phyloP scores from a whole-genome alignment of 2,113 vertebrate genomes.

The Oreocharis arfaki region DNA sequence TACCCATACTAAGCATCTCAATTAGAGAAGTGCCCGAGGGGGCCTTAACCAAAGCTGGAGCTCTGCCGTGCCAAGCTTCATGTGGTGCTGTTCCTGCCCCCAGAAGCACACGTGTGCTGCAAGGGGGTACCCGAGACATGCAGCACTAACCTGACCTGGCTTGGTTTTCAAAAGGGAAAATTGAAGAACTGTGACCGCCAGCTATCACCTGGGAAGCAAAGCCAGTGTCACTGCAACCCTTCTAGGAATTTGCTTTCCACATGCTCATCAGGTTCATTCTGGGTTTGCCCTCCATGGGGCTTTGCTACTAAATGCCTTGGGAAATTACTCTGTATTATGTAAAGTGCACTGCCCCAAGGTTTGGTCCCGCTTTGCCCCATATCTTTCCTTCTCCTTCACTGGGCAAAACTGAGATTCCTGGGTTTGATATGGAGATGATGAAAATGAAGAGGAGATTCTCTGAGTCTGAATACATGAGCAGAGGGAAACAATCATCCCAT shows the following conservation, averaged over 20 bases:
- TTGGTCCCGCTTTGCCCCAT: background rate
- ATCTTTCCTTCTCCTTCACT: background rate
- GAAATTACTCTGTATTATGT: background rate
- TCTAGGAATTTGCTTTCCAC: background rate
- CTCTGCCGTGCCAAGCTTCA: rapidly evolving
- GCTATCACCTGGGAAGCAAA: background rate
- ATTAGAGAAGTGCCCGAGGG: background rate
- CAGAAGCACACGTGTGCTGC: background rate
- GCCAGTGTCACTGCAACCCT: background rate
- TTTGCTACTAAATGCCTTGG: background rate
- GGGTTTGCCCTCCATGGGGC: background rate
- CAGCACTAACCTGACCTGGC: background rate
- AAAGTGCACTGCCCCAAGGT: background rate
- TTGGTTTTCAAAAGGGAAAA: background rate
- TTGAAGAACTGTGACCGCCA: rapidly evolving
- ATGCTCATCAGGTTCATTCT: background rate
- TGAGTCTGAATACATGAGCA: background rate
- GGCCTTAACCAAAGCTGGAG: background rate
- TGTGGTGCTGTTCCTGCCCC: background rate
- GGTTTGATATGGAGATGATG: background rate
- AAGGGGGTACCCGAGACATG: rapidly evolving
- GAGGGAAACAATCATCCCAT: background rate
- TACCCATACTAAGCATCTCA: background rate
- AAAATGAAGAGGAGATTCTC: background rate
- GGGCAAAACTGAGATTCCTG: background rate